Conservation (phyloP, 2,888 invertebrate genomes). For the Dexiosoma caninum region DNA sequence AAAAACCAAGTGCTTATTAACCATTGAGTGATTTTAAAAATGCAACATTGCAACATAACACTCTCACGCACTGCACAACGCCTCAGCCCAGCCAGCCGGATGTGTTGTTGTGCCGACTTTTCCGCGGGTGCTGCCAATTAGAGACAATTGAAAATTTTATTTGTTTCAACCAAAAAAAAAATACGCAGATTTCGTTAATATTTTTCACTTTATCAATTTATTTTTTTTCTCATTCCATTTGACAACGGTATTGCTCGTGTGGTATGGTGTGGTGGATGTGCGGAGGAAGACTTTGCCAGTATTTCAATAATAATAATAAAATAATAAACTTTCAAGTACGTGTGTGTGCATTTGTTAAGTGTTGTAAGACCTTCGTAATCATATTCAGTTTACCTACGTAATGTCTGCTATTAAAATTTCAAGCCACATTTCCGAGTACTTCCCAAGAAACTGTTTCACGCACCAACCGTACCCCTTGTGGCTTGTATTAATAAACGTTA, state of each 20-base stretch:
- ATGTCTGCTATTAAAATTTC: not conserved
- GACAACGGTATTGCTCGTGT: too few species aligned
- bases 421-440: not conserved
- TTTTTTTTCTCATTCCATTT: not conserved
- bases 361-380: not conserved
- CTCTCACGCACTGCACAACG: slow-evolving; percentile 50
- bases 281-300: not conserved
- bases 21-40: not conserved
- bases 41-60: slow-evolving; percentile 17
- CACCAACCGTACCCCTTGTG: not conserved
- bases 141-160: slow-evolving; percentile 61
- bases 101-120: slow-evolving; percentile 51
- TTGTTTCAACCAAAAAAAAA: too few species aligned
- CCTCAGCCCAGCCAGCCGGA: slow-evolving; percentile 42
- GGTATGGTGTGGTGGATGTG: not conserved
- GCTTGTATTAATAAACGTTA: not conserved
- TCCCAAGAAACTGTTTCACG: not conserved
- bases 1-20: slow-evolving; percentile 20
- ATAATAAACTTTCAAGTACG: not conserved
- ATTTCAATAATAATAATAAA: not conserved
- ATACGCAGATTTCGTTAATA: slow-evolving; percentile 32
- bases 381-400: not conserved
- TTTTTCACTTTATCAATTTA: not conserved
- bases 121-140: slow-evolving; percentile 65
- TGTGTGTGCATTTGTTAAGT: not conserved